These are phyloP conservation scores for Corydoras sp. DNA, from an alignment of 2,113 vertebrate genomes.

Conservation along the genomic window DNA sequence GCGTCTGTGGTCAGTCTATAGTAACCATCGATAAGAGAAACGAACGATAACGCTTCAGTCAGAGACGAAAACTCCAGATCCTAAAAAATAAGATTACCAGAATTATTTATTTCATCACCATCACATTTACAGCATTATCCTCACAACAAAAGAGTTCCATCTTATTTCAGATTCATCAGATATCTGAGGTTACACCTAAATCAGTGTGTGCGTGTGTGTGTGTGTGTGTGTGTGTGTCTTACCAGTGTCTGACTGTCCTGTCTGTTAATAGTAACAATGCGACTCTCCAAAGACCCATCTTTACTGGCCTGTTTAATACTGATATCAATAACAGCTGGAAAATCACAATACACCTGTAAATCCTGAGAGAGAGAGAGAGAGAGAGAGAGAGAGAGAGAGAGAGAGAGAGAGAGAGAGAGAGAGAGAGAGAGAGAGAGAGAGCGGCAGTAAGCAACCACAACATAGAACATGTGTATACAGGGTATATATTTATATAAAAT, in stretches of 20 bases:
- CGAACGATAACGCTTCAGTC: constrained; percentile 85
- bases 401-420: not conserved
- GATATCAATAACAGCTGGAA: constrained; percentile 92
- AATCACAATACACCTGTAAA: constrained; percentile 85
- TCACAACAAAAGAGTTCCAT: not conserved
- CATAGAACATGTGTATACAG: too few species aligned
- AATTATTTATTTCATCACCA: too few species aligned
- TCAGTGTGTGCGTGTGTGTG: not conserved
- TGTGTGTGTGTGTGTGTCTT: constrained; percentile 19
- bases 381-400: not conserved
- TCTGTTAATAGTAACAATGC: constrained; percentile 88
- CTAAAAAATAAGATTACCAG: constrained; percentile 50
- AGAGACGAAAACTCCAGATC: constrained; percentile 88
- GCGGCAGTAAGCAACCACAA: not conserved
- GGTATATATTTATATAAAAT: too few species aligned
- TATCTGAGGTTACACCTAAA: too few species aligned
- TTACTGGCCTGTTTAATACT: constrained; percentile 90
- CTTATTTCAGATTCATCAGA: not conserved
- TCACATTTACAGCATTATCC: too few species aligned
- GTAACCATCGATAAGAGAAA: constrained; percentile 92
- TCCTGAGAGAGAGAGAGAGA: not conserved
- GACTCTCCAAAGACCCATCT: constrained; percentile 82
- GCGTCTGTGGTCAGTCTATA: constrained; percentile 88
- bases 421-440: not conserved
- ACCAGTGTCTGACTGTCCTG: constrained; percentile 89